A percentile compares a stretch with the other conserved stretches of the same genome.
Conservation (phyloP, 2,797 vertebrate genomes). For the Kryptopterus vitreolus region DNA sequence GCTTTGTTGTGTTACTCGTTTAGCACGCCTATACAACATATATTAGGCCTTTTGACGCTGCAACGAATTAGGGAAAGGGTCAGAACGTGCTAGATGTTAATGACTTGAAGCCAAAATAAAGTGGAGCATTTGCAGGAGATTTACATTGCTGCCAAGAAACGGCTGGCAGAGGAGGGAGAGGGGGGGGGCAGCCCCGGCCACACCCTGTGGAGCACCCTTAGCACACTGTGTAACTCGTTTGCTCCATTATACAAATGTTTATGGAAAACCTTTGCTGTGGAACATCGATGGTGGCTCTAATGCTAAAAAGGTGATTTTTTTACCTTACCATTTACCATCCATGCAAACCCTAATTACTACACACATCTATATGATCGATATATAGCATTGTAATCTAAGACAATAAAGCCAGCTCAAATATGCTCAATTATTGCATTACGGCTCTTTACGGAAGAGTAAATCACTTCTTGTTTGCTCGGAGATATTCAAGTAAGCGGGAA, state of each 20-base stretch:
- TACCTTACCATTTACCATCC: background rate
- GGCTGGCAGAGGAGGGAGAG: background rate
- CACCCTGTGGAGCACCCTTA: slow-evolving; percentile 42
- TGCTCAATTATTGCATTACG: background rate
- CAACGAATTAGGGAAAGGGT: background rate
- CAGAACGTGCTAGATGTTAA: background rate
- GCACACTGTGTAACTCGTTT: slow-evolving; percentile 17
- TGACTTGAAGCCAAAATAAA: slow-evolving; percentile 21
- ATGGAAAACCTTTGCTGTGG: slow-evolving; percentile 26
- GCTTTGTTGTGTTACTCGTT: background rate
- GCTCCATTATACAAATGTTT: slow-evolving; percentile 40
- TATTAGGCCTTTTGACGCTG: background rate
- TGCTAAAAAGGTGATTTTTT: background rate
- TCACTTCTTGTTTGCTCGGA: background rate
- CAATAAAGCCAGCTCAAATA: background rate
- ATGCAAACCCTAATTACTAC: background rate
- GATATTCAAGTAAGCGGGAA: background rate
- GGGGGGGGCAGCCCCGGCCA: slow-evolving; percentile 14
- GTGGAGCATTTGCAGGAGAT: slow-evolving; percentile 27
- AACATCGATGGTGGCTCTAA: slow-evolving; percentile 1
- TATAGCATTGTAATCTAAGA: background rate
- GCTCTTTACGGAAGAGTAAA: background rate
- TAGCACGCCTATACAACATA: background rate
- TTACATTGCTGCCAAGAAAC: slow-evolving; percentile 32
- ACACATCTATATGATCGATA: background rate